phyloP scores from a whole-genome alignment of 2,113 vertebrate genomes.

The Sula dactylatra region DNA sequence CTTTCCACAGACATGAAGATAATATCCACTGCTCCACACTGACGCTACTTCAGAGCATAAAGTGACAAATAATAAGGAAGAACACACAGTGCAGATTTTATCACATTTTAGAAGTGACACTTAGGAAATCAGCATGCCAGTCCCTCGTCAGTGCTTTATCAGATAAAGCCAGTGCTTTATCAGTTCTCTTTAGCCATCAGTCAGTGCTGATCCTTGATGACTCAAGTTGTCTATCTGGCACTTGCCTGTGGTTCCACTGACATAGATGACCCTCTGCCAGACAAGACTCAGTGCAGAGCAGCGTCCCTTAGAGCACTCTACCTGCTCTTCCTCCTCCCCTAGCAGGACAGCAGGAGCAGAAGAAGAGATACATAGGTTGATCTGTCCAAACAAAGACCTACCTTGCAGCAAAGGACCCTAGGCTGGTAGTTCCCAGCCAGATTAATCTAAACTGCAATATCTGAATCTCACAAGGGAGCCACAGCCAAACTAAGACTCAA shows the following conservation, averaged over 20 bases:
- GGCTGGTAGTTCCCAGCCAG: not conserved
- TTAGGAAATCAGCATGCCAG: not conserved
- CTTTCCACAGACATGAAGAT: not conserved
- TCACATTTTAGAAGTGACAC: not conserved
- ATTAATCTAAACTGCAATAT: not conserved
- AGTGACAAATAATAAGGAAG: not conserved
- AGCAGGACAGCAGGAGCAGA: not conserved
- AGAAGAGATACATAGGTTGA: not conserved
- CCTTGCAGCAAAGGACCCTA: not conserved
- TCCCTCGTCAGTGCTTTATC: not conserved
- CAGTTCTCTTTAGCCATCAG: not conserved
- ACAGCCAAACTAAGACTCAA: not conserved
- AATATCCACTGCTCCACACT: not conserved
- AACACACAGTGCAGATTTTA: not conserved
- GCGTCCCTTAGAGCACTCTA: not conserved
- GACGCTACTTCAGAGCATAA: not conserved
- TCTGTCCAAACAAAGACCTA: not conserved
- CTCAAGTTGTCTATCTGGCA: not conserved
- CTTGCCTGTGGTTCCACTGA: not conserved
- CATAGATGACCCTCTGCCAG: not conserved
- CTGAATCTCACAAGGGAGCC: not conserved
- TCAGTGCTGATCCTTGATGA: not conserved
- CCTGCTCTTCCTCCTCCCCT: not conserved
- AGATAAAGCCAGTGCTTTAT: not conserved
- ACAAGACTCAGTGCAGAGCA: not conserved